Evolutionary conservation across 1,140 invertebrate genomes (phyloP), one percentile per base, ranked within the genome.

Genomic region (Drosophila kikkawai): DNA sequence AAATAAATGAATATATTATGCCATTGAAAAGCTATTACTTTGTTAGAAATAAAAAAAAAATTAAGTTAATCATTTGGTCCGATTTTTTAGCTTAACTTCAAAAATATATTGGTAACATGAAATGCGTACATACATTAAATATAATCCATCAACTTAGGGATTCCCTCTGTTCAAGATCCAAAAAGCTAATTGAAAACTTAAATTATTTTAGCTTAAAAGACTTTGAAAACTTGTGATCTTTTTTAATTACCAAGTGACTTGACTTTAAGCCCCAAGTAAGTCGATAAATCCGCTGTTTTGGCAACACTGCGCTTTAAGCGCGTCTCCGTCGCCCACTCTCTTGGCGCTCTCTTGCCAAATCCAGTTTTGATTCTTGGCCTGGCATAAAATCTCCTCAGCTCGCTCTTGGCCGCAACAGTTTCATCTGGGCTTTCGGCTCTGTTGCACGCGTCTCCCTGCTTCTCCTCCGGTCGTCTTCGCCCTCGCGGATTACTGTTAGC

Each of bases 401-500:
- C 71, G 81, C 86, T 91, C 81, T 91, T 76, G 82, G 79, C 70
- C 75, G 69, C 79, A 90, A 90, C 85, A 90, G 86, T 90, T 82
- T 90, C 82, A 78, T 85, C 86, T 82, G 71, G 51, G 80, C 85
- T 76, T 85, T 90, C 50, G 79, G 66, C 77, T 71, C 48, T 50
- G 80, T 79, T 88, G 75, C 84, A 91, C 81, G 86, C 79, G 61
- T 76, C 55, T 53, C 39, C 36, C 55, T 32, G 57, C 79, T 47
- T 22, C 41, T 19, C 22, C 15, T 19, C 29, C n/a, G 47, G 26
- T 36, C 42, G 22, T 57, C 51, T 79, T 55, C 32, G 32, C 34
- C 47, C 70, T 50, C 44, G 51, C 37, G 42, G 57, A 56, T 67
- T 73, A 69, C 58, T 59, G 66, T 45, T 65, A 65, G 67, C 69